These are phyloP conservation scores for Agrochola circellaris DNA, from an alignment of 2,888 invertebrate species.

Conservation along the genomic window DNA sequence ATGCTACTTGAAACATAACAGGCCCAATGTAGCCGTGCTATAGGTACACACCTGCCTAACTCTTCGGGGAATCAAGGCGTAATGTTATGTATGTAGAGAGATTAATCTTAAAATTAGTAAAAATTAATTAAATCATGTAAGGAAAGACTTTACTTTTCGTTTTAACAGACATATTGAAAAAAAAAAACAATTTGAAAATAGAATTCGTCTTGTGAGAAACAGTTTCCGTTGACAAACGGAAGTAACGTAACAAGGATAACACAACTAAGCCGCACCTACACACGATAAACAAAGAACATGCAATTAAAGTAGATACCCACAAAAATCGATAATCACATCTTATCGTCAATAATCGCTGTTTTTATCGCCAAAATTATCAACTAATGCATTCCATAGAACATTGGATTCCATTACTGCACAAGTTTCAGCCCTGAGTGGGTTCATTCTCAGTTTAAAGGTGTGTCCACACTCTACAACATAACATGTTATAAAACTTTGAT, in stretches of 20 bases:
- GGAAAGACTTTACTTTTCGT: neutral
- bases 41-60: neutral
- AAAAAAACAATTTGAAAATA: neutral
- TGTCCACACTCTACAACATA: no score
- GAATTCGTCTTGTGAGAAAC: neutral
- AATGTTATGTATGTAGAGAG: neutral
- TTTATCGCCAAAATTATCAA: slow-evolving; percentile 43
- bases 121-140: neutral
- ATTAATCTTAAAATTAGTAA: neutral
- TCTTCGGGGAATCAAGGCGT: neutral
- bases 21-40: neutral
- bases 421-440: neutral
- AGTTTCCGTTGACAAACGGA: slow-evolving; percentile 7
- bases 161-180: neutral
- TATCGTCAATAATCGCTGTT: slow-evolving; percentile 14
- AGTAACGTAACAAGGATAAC: slow-evolving; percentile 17
- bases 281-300: slow-evolving; percentile 12
- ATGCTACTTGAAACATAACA: neutral
- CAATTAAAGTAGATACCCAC: slow-evolving; percentile 18
- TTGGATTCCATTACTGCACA: neutral
- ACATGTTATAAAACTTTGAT: no score
- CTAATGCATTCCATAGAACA: slow-evolving; percentile 13
- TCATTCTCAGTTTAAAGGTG: neutral
- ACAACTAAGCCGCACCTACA: slow-evolving; percentile 23
- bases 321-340: slow-evolving; percentile 28